Conservation (phyloP, 1,140 invertebrate genomes). For the Portunus trituberculatus region DNA sequence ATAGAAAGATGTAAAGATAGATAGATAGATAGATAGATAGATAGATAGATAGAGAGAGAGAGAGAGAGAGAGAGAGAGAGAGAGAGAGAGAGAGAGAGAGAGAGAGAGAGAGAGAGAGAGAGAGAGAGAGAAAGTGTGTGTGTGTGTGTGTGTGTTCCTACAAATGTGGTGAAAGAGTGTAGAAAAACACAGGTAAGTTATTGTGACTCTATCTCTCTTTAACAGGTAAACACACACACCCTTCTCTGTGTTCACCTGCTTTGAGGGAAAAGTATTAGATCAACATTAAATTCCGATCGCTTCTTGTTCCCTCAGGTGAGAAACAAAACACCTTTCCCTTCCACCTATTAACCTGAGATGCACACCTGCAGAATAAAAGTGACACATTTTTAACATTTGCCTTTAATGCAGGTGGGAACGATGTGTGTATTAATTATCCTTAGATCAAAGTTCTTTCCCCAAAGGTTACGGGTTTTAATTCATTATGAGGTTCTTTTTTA, state of each 20-base stretch:
- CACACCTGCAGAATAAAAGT: neutral
- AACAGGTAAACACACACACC: constrained; percentile 13
- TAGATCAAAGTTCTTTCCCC: too few species aligned
- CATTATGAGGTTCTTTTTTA: too few species aligned
- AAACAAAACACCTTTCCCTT: neutral
- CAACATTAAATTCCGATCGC: neutral
- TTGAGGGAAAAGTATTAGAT: neutral
- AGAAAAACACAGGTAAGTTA: neutral
- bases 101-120: constrained; percentile 8
- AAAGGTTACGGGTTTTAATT: too few species aligned
- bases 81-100: neutral
- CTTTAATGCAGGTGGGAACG: too few species aligned
- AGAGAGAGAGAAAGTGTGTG: too few species aligned
- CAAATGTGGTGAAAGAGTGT: neutral
- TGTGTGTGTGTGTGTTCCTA: too few species aligned
- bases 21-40: neutral
- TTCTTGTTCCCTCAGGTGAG: neutral
- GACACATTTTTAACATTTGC: too few species aligned
- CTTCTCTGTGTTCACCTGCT: neutral
- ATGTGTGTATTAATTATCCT: too few species aligned
- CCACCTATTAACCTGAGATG: neutral
- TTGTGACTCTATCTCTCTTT: neutral
- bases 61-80: neutral
- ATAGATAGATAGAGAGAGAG: neutral
- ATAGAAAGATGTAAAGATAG: too few species aligned